These are phyloP conservation scores for Liposcelis brunnea DNA, from an alignment of 2,888 invertebrate genomes.

Conservation along the genomic window DNA sequence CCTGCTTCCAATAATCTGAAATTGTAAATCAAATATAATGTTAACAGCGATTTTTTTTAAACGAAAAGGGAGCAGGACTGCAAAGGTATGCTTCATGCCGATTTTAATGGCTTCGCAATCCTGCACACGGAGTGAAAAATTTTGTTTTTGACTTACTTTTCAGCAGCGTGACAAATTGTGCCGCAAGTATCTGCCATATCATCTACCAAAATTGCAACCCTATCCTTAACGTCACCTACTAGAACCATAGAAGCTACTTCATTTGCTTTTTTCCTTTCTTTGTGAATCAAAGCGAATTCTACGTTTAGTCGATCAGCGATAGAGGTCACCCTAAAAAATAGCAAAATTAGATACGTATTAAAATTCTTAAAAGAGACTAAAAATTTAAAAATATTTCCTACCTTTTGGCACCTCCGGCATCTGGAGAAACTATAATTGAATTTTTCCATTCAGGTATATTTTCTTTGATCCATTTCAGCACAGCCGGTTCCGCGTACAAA, in stretches of 20 bases:
- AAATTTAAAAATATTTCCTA: slow-evolving; percentile 33
- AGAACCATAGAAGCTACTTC: slow-evolving; percentile 94
- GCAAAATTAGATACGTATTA: no score
- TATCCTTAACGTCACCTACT: slow-evolving; percentile 85
- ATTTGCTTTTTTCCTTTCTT: slow-evolving; percentile 88
- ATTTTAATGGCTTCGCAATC: no score
- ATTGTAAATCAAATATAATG: no score
- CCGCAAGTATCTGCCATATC: slow-evolving; percentile 97
- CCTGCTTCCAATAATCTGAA: slow-evolving; percentile 65
- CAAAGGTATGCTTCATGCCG: no score
- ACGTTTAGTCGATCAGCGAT: slow-evolving; percentile 85
- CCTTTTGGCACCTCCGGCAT: slow-evolving; percentile 90
- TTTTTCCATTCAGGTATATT: slow-evolving; percentile 87
- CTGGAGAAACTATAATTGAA: slow-evolving; percentile 87
- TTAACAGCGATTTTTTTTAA: no score
- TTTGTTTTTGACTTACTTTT: slow-evolving; percentile 38
- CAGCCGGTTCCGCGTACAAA: slow-evolving; percentile 88
- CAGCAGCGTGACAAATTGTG: slow-evolving; percentile 85
- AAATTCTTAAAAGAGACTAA: neutral
- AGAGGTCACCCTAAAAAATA: slow-evolving; percentile 55
- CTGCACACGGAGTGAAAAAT: no score
- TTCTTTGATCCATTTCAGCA: slow-evolving; percentile 88
- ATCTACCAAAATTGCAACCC: slow-evolving; percentile 84
- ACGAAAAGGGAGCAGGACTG: no score
- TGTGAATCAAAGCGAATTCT: slow-evolving; percentile 91